Evolutionary conservation across 2,797 vertebrate species (phyloP).

Genomic region (Cryptoblepharus egeriae): DNA sequence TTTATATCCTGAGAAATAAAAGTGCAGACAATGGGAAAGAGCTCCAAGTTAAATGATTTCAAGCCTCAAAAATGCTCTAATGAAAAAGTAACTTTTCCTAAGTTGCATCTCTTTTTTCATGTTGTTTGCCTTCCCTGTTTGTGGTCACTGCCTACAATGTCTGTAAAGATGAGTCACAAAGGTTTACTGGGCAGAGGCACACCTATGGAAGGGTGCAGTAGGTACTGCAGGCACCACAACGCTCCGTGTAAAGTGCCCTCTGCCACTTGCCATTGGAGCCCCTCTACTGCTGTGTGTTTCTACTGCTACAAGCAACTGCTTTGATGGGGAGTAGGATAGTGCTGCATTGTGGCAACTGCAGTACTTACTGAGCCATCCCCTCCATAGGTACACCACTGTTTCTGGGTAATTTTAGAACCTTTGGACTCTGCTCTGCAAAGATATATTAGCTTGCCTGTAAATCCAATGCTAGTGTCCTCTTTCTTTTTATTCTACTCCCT

Average conservation of each 20-base stretch:
- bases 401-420: neutral
- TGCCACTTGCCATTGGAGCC: no score
- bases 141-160: constrained; percentile 15
- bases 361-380: no score
- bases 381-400: neutral
- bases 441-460: neutral
- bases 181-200: no score
- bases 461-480: neutral
- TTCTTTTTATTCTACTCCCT: neutral
- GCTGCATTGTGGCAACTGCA: no score
- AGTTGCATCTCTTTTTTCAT: constrained; percentile 53
- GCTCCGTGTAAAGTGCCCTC: no score
- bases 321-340: no score
- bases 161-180: no score
- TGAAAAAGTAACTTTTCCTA: constrained; percentile 62
- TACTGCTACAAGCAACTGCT: no score
- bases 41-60: constrained; percentile 73
- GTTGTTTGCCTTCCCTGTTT: constrained; percentile 52
- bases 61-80: constrained; percentile 64
- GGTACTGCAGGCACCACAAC: no score
- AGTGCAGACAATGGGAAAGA: constrained; percentile 71
- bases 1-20: constrained; percentile 76
- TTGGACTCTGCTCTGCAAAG: neutral
- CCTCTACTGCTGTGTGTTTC: no score
- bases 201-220: no score